These are phyloP conservation scores for Struthio camelus DNA, from an alignment of 2,113 vertebrate species.

Conservation along the genomic window DNA sequence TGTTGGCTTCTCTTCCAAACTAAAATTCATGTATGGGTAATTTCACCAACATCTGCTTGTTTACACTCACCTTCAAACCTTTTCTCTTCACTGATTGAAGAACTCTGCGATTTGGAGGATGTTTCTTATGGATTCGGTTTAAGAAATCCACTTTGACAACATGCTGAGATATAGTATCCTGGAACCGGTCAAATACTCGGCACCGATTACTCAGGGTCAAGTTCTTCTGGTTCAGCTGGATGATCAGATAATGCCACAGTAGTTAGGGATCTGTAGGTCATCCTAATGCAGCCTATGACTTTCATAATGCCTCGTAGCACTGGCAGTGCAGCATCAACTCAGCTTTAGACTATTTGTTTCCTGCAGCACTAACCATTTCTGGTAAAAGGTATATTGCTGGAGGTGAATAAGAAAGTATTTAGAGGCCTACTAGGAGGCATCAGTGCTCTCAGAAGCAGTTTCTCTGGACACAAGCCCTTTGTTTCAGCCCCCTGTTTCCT, in stretches of 20 bases:
- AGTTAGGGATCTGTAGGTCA: slow-evolving; percentile 48
- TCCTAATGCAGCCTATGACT: slow-evolving; percentile 40
- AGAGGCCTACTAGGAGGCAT: slow-evolving; percentile 1
- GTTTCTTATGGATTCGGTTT: slow-evolving; percentile 90
- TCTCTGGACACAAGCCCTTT: slow-evolving; percentile 23
- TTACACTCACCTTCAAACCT: slow-evolving; percentile 86
- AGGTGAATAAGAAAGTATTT: slow-evolving; percentile 49
- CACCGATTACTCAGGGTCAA: slow-evolving; percentile 95
- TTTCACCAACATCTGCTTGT: background rate
- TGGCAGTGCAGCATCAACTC: slow-evolving; percentile 52
- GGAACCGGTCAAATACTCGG: slow-evolving; percentile 97
- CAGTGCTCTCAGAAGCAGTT: slow-evolving; percentile 38
- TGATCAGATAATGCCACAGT: slow-evolving; percentile 55
- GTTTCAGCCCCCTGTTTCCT: slow-evolving; percentile 48
- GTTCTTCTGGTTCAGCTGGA: slow-evolving; percentile 94
- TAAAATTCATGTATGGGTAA: accelerated
- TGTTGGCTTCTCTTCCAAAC: background rate
- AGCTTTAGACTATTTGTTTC: slow-evolving; percentile 47
- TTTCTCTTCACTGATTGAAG: slow-evolving; percentile 84
- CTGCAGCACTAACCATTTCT: slow-evolving; percentile 36
- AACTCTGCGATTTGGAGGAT: slow-evolving; percentile 85
- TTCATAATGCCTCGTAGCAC: background rate
- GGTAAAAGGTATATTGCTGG: slow-evolving; percentile 51
- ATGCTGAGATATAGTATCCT: slow-evolving; percentile 96
- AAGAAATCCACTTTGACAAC: slow-evolving; percentile 97